phyloP scores from a whole-genome alignment of 2,888 invertebrate genomes.

The Microctonus brassicae region DNA sequence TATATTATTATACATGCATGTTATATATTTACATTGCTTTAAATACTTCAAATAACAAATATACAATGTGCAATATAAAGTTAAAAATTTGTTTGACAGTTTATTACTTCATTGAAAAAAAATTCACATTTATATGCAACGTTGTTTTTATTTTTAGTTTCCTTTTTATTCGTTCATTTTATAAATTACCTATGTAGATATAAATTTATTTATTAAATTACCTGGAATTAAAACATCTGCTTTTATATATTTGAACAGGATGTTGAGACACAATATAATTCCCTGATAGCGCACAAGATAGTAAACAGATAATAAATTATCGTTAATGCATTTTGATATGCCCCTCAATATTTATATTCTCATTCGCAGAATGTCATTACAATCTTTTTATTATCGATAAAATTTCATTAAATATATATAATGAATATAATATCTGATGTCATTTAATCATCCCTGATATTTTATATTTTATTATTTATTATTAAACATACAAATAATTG shows the following conservation, averaged over 20 bases:
- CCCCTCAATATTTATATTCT: neutral
- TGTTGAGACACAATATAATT: neutral
- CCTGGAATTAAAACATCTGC: neutral
- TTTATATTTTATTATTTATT: too few relatives aligned
- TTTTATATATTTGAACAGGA: neutral
- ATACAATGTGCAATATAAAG: neutral
- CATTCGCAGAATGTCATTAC: neutral
- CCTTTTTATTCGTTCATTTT: neutral
- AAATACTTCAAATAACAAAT: neutral
- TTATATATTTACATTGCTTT: neutral
- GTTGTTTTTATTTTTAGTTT: neutral
- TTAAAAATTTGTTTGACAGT: neutral
- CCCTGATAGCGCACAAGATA: neutral
- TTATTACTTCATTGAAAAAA: neutral
- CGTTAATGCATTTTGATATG: neutral
- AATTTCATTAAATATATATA: neutral
- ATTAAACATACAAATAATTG: neutral
- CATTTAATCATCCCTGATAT: neutral
- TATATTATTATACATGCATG: neutral
- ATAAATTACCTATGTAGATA: too few relatives aligned
- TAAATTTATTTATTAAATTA: too few relatives aligned
- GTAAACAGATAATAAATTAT: neutral
- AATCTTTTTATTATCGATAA: neutral
- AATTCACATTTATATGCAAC: too few relatives aligned
- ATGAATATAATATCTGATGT: neutral